Percentiles rank a stretch among this genome's conserved stretches.
Evolutionary conservation across 2,888 invertebrate genomes (phyloP).

Genomic region (Pachydiplax longipennis): DNA sequence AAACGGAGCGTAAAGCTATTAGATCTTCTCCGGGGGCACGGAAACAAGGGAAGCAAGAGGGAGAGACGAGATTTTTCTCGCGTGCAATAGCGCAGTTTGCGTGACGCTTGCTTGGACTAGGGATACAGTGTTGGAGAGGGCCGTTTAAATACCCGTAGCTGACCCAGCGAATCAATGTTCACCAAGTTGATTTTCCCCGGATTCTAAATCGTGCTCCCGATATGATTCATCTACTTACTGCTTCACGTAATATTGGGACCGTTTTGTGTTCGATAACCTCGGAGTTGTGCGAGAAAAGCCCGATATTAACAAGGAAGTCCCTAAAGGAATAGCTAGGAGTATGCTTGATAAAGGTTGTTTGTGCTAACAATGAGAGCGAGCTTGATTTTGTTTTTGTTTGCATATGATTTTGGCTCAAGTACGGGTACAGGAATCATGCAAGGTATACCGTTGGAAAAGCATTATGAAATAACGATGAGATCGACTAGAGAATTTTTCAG

Average conservation of each 20-base stretch:
- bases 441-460: too few relatives aligned
- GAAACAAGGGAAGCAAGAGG: not conserved
- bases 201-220: not conserved
- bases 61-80: conserved; percentile 14
- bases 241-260: not conserved
- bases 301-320: too few relatives aligned
- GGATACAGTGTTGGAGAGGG: not conserved
- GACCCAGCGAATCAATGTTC: not conserved
- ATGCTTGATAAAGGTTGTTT: not conserved
- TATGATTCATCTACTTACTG: not conserved
- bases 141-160: not conserved
- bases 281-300: too few relatives aligned
- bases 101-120: not conserved
- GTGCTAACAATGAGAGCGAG: not conserved
- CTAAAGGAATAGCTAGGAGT: too few relatives aligned
- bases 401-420: too few relatives aligned
- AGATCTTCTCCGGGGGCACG: not conserved
- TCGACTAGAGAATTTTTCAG: too few relatives aligned
- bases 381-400: too few relatives aligned
- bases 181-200: not conserved
- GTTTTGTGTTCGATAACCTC: too few relatives aligned
- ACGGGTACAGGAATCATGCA: too few relatives aligned
- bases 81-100: conserved; percentile 8
- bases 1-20: not conserved
- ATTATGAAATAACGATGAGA: too few relatives aligned